Evolutionary conservation across 2,797 vertebrate species (phyloP), one percentile per base, ranked within the genome.

Genomic region (Myiotriccus ornatus): DNA sequence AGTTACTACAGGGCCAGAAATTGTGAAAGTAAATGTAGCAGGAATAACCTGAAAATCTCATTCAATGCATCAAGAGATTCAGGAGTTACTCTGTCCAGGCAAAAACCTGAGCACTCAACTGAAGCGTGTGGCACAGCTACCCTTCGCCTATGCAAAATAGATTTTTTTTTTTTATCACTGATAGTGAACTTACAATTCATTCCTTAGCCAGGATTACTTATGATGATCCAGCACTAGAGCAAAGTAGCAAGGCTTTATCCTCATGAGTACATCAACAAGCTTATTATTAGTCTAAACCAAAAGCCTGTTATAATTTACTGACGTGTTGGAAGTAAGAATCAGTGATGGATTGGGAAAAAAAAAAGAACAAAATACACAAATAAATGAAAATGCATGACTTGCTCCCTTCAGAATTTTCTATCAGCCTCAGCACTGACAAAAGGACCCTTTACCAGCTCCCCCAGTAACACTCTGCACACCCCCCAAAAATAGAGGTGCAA

Each of bases 231-330:
- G 53, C n/a, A 70, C 74, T 57, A 83, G 56, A 69, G 52, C n/a
- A 80, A 57, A 46, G 60, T 37, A 90, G 39, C 22, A 79, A 78
- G 23, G 60, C 35, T 63, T 87, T 82, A 92, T 68, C 41, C 59
- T 55, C 62, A 24, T 6, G 25, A 85, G 64, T 77, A 65, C 63
- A 89, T 86, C 88, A 67, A n/a, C 43, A 65, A 86, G 70, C 56
- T 81, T 88, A 46, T 84, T 91, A 87, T 46, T 86, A 84, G 47
- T 25, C 49, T 91, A 44, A 94, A 86, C 14, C 64, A 94, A 91
- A 93, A 93, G 87, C 73, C 57, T 87, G 37, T 44, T 84, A 55
- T 7, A 63, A 56, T 43, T 68, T 74, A 52, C 16, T 64, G 84
- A 47, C 21, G 4, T 7, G 2, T 62, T 55, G 65, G 56, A 87